These are phyloP conservation scores for Rhinopomastus cyanomelas DNA, from an alignment of 2,113 vertebrate species.

Conservation along the genomic window DNA sequence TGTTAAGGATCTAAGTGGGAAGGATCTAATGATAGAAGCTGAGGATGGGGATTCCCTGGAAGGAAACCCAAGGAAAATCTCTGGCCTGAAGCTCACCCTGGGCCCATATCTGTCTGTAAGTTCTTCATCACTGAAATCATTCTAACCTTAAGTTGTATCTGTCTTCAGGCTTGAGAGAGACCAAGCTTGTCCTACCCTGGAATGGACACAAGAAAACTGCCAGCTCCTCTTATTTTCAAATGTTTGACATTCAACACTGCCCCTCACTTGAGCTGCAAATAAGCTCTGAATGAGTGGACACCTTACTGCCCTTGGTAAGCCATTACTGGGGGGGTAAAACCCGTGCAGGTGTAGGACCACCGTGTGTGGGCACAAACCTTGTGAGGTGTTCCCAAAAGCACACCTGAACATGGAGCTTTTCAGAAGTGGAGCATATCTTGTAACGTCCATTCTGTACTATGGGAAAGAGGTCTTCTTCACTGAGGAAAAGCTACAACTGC, in stretches of 20 bases:
- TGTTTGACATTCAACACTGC: not conserved
- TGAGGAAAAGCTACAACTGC: not conserved
- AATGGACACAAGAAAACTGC: not conserved
- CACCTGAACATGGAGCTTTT: accelerated
- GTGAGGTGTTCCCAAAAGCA: not conserved
- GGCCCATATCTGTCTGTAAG: not conserved
- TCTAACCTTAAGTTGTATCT: not conserved
- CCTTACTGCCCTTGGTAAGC: not conserved
- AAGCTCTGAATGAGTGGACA: not conserved
- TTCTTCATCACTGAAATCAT: not conserved
- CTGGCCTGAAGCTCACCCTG: not conserved
- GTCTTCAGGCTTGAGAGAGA: not conserved
- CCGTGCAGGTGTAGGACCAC: not conserved
- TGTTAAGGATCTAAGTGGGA: accelerated
- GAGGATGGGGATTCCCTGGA: not conserved
- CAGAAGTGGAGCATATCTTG: not conserved
- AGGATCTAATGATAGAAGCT: not conserved
- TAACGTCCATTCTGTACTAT: accelerated
- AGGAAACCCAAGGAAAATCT: not conserved
- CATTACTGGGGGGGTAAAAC: not conserved
- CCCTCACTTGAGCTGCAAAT: not conserved
- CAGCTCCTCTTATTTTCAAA: not conserved
- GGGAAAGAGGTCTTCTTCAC: not conserved
- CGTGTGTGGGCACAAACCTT: not conserved
- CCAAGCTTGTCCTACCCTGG: not conserved